Evolutionary conservation across 1,140 invertebrate species (phyloP).

Genomic region (Drosophila prosaltans): DNA sequence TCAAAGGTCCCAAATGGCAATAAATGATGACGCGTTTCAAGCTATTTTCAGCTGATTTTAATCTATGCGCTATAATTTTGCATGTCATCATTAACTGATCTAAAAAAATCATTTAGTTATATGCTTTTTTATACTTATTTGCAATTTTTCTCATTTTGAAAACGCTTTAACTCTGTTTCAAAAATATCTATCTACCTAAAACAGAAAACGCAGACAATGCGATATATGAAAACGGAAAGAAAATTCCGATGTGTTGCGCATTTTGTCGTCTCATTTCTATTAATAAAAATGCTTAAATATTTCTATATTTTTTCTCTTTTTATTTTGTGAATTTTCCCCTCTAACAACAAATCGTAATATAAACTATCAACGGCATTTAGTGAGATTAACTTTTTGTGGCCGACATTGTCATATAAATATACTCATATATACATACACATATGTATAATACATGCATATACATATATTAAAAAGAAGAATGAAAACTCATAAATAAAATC

Average conservation of each 20-base stretch:
- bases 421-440: constrained; percentile 18
- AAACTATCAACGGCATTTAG: constrained; percentile 80
- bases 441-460: constrained; percentile 14
- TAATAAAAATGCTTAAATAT: constrained; percentile 19
- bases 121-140: too few relatives aligned
- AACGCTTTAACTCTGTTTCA: too few relatives aligned
- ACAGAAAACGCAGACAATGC: constrained; percentile 1
- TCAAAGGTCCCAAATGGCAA: neutral
- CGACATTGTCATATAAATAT: constrained; percentile 62
- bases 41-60: neutral
- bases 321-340: constrained; percentile 1
- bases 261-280: constrained; percentile 36
- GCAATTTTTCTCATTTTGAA: too few relatives aligned
- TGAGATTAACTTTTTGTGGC: constrained; percentile 80
- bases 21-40: neutral
- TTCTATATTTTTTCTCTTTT: constrained; percentile 13
- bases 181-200: too few relatives aligned
- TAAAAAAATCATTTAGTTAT: neutral
- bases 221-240: neutral
- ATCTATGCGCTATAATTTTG: too few relatives aligned
- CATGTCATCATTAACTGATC: too few relatives aligned
- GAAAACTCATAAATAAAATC: constrained; percentile 71
- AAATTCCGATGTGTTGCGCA: constrained; percentile 16
- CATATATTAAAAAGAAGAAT: constrained; percentile 41
- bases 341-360: constrained; percentile 61